A percentile compares a stretch with the other conserved stretches of the same genome.
Evolutionary conservation across 2,888 invertebrate genomes (phyloP).

Genomic region (Drosophila anomelani): DNA sequence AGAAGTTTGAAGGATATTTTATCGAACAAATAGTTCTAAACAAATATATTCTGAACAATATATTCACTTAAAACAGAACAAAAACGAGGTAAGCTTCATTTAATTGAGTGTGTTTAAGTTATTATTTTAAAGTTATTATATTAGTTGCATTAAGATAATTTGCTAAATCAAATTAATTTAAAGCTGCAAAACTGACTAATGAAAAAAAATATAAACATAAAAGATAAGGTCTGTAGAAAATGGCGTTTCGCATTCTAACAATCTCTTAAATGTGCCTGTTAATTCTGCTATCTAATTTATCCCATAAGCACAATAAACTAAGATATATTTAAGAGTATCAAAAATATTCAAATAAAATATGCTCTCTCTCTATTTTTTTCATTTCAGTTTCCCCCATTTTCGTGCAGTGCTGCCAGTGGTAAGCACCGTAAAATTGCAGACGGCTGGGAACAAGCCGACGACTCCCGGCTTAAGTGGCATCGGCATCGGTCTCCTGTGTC

Average conservation of each 20-base stretch:
- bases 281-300: too few species aligned
- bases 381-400: not conserved
- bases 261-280: not conserved
- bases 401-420: conserved; percentile 22
- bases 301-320: not conserved
- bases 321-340: not conserved
- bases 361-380: not conserved
- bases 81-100: too few species aligned
- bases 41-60: too few species aligned
- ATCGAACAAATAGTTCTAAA: too few species aligned
- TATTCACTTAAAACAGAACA: too few species aligned
- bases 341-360: not conserved
- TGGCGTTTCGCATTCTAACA: not conserved
- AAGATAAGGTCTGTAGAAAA: not conserved
- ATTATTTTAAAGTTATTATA: too few species aligned
- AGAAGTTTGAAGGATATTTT: not conserved
- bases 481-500: conserved; percentile 45
- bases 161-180: too few species aligned
- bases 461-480: conserved; percentile 46
- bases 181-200: not conserved
- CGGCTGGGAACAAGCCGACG: conserved; percentile 37
- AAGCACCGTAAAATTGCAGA: conserved; percentile 46
- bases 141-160: too few species aligned
- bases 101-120: too few species aligned
- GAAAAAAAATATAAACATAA: not conserved